A percentile compares a stretch with the other conserved stretches of the same genome.
These are phyloP conservation scores for Gymnothorax reevesii DNA, from an alignment of 2,797 vertebrate genomes.

Conservation along the genomic window DNA sequence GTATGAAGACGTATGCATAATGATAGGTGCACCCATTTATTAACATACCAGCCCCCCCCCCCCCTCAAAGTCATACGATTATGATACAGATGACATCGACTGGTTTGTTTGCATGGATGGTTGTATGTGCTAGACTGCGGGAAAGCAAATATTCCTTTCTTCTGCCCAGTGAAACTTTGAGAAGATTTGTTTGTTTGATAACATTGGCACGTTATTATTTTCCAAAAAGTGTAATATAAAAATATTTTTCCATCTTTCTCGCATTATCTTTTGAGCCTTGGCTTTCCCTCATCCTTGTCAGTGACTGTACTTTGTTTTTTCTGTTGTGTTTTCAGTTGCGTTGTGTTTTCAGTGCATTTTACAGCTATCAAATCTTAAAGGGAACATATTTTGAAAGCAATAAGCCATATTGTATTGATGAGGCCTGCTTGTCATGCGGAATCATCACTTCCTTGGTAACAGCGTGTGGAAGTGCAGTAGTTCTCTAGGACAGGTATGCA, in stretches of 20 bases:
- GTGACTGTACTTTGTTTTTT: not conserved
- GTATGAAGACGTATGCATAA: conserved; percentile 79
- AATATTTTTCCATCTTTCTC: not conserved
- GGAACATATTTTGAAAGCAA: not conserved
- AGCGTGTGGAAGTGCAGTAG: not conserved
- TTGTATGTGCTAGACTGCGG: conserved; percentile 70
- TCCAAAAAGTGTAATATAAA: not conserved
- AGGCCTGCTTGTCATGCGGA: not conserved
- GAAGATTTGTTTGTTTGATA: not conserved
- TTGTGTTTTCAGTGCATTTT: not conserved
- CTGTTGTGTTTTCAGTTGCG: not conserved
- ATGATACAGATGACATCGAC: conserved; percentile 68
- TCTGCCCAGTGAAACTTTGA: conserved; percentile 54
- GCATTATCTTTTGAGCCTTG: not conserved
- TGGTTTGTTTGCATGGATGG: conserved; percentile 20
- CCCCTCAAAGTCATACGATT: conserved; percentile 79
- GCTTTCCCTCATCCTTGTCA: not conserved
- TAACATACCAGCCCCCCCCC: conserved; percentile 74
- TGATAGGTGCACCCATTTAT: conserved; percentile 77
- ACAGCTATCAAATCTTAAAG: too few relatives aligned
- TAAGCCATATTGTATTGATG: not conserved
- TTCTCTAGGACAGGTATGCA: conserved; percentile 47
- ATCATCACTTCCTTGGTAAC: conserved; percentile 30
- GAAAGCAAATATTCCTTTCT: conserved; percentile 71
- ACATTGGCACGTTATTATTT: not conserved